These are phyloP conservation scores for Cantharis nigra DNA, from an alignment of 2,888 invertebrate species.

Conservation along the genomic window DNA sequence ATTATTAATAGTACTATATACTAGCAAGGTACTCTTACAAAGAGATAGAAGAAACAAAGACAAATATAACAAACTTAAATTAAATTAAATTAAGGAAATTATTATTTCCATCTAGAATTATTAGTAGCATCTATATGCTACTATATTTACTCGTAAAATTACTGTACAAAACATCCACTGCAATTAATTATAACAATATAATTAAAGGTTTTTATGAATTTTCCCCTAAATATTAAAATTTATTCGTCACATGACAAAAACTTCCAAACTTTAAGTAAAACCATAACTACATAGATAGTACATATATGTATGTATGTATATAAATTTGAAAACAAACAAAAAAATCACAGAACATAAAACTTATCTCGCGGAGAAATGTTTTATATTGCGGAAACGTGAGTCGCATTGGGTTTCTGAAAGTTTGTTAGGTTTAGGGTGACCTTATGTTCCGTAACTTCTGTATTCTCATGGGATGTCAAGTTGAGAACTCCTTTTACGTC, in stretches of 20 bases:
- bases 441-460: conserved; percentile 50
- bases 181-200: too few species aligned
- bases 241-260: neutral
- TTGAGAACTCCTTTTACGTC: conserved; percentile 42
- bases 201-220: too few species aligned
- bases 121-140: too few species aligned
- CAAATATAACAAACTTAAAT: too few species aligned
- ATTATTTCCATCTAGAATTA: too few species aligned
- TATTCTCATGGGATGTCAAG: conserved; percentile 49
- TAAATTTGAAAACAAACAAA: conserved; percentile 10
- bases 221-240: neutral
- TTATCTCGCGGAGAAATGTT: conserved; percentile 36
- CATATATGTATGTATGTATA: neutral
- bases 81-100: too few species aligned
- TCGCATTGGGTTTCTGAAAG: conserved; percentile 53
- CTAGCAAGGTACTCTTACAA: too few species aligned
- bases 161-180: too few species aligned
- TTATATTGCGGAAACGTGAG: conserved; percentile 53
- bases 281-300: neutral
- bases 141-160: too few species aligned
- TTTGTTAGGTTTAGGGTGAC: conserved; percentile 53
- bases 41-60: too few species aligned
- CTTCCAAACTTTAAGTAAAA: neutral
- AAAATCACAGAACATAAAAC: conserved; percentile 31
- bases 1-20: too few species aligned